A percentile compares a stretch with the other conserved stretches of the same genome.
phyloP scores from a whole-genome alignment of 1,140 invertebrate genomes.

The Cotesia glomerata region DNA sequence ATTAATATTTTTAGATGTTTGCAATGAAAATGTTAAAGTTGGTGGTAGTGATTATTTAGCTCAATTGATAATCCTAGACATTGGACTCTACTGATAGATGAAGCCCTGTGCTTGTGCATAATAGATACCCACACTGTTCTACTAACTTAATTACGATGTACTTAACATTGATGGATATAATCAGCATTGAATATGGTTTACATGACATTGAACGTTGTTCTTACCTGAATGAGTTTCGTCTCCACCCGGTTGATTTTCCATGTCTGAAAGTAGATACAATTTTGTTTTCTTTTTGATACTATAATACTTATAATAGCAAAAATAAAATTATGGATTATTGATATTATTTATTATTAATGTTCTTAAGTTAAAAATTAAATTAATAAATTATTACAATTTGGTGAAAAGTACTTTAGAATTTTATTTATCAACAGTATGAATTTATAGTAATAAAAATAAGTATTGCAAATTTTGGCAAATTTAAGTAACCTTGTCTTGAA shows the following conservation, averaged over 20 bases:
- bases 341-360: too few species aligned
- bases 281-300: neutral
- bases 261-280: slow-evolving; percentile 41
- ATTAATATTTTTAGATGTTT: neutral
- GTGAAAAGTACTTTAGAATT: too few species aligned
- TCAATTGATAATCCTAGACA: neutral
- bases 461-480: too few species aligned
- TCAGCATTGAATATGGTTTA: slow-evolving; percentile 33
- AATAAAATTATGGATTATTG: too few species aligned
- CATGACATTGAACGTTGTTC: slow-evolving; percentile 31
- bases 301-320: too few species aligned
- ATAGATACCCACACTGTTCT: slow-evolving; percentile 10
- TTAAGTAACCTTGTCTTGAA: too few species aligned
- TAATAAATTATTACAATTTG: too few species aligned
- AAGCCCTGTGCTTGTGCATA: slow-evolving; percentile 17
- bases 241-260: slow-evolving; percentile 51
- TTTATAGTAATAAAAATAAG: too few species aligned
- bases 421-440: too few species aligned
- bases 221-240: slow-evolving; percentile 54
- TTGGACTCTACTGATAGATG: neutral
- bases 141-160: slow-evolving; percentile 56
- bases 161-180: slow-evolving; percentile 45
- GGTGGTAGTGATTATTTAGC: neutral
- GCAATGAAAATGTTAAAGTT: neutral
- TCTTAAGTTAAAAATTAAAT: too few species aligned